A percentile compares a stretch with the other conserved stretches of the same genome.
Conservation (phyloP, 2,888 invertebrate species). For the Pollenia angustigena region DNA sequence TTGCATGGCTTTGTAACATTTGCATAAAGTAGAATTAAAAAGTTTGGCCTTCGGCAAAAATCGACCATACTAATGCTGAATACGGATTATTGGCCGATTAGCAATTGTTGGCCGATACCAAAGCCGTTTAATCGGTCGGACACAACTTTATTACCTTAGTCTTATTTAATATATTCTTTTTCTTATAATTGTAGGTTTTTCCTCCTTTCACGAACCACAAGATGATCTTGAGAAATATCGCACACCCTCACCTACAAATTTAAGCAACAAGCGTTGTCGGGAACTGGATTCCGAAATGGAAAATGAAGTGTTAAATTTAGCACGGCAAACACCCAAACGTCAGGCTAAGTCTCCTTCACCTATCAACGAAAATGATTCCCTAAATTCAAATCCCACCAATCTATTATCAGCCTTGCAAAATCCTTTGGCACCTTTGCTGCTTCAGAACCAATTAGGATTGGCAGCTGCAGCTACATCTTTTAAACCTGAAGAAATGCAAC, state of each 20-base stretch:
- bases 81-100: no score
- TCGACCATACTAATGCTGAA: no score
- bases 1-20: no score
- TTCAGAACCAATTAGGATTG: conserved; percentile 80
- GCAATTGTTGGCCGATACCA: no score
- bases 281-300: conserved; percentile 76
- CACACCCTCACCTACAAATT: conserved; percentile 78
- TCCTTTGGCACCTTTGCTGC: conserved; percentile 79
- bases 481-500: conserved; percentile 80
- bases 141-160: background rate
- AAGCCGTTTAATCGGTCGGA: no score
- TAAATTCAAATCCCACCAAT: conserved; percentile 68
- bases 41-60: no score
- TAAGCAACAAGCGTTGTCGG: conserved; percentile 79
- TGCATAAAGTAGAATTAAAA: no score
- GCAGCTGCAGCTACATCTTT: conserved; percentile 77
- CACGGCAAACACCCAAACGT: conserved; percentile 78
- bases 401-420: conserved; percentile 78
- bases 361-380: conserved; percentile 29
- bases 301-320: conserved; percentile 80
- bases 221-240: conserved; percentile 54
- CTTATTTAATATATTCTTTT: background rate
- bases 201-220: conserved; percentile 76
- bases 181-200: conserved; percentile 79
- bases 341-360: conserved; percentile 65